These are phyloP conservation scores for Catotricha subobsoleta DNA, from an alignment of 2,888 invertebrate species.

Conservation along the genomic window DNA sequence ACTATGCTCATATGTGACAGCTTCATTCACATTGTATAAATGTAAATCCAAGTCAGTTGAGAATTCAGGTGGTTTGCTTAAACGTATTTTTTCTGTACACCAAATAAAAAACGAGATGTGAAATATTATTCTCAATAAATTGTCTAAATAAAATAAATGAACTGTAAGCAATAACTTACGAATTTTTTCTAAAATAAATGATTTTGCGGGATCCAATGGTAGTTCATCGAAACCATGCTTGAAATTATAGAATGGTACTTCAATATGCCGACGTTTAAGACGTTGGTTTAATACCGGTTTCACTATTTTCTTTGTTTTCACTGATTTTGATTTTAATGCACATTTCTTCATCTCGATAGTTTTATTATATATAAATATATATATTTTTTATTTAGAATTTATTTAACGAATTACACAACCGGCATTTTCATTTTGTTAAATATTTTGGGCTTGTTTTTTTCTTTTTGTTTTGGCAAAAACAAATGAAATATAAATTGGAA, in stretches of 20 bases:
- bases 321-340: background rate
- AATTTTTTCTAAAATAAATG: conserved; percentile 12
- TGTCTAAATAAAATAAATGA: conserved; percentile 16
- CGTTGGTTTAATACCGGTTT: too few species aligned
- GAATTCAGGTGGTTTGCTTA: conserved; percentile 3
- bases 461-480: too few species aligned
- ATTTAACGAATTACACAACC: too few species aligned
- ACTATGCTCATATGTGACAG: background rate
- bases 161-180: conserved; percentile 8
- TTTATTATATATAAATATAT: too few species aligned
- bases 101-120: background rate
- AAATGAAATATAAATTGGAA: too few species aligned
- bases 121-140: conserved; percentile 11
- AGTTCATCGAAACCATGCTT: conserved; percentile 23
- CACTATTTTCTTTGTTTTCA: background rate
- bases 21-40: background rate
- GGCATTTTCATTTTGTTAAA: background rate
- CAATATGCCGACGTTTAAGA: conserved; percentile 10
- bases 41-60: conserved; percentile 6
- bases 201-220: conserved; percentile 23
- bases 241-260: conserved; percentile 24
- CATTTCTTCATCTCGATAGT: too few species aligned
- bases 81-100: conserved; percentile 3
- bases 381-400: too few species aligned
- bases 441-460: background rate